Conservation (phyloP, 2,888 invertebrate species). For the Arrhopalites spinosus region DNA sequence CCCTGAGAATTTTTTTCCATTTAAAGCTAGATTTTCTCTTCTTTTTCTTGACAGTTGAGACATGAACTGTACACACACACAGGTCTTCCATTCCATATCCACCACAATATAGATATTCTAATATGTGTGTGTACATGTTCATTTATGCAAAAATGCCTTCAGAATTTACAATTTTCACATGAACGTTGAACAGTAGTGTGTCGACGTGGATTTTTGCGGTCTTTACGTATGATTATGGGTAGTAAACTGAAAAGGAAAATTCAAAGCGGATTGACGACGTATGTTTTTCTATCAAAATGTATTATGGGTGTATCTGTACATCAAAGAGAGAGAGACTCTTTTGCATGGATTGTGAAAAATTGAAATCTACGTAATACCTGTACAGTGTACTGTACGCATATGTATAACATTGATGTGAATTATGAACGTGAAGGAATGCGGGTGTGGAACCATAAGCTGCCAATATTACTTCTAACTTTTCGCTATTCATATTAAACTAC, state of each 20-base stretch:
- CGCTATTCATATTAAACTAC: too few relatives aligned
- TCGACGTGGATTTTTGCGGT: too few relatives aligned
- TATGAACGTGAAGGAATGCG: conserved; percentile 24
- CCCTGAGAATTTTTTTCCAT: not conserved
- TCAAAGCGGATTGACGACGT: not conserved
- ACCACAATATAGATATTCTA: not conserved
- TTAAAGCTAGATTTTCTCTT: not conserved
- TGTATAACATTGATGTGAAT: not conserved
- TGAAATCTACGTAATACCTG: not conserved
- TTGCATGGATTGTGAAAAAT: not conserved
- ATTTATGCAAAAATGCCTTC: not conserved
- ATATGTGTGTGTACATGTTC: not conserved
- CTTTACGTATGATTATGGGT: not conserved
- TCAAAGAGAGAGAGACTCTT: not conserved
- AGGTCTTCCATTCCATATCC: not conserved
- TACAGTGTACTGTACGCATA: not conserved
- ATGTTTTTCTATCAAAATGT: not conserved
- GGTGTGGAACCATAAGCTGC: not conserved
- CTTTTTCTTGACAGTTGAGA: not conserved
- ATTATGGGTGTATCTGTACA: not conserved
- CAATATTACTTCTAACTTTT: not conserved
- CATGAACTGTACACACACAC: not conserved
- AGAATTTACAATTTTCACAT: not conserved
- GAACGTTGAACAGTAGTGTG: not conserved
- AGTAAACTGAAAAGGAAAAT: not conserved